Base-by-base conservation (phyloP, 2,888 invertebrate species). In the Villa cingulata region DNA sequence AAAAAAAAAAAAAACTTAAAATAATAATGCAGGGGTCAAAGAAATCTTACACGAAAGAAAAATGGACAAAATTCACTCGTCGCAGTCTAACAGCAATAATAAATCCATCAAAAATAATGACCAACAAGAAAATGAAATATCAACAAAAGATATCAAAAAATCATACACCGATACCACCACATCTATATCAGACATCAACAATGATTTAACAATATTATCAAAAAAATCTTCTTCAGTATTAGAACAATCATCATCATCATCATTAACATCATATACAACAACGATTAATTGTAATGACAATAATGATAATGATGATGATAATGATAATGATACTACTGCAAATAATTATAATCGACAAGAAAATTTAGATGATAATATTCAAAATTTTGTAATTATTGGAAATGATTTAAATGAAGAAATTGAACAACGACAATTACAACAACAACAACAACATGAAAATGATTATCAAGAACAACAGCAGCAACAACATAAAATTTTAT, bases 11-110 rank as follows among this genome's bases (percentile, higher is more conserved):
- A n/a, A n/a, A n/a, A n/a, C n/a, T n/a, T n/a, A n/a, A n/a, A n/a
- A n/a, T n/a, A n/a, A 17, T 20, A 39, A 17, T 42, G 41, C 32
- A 64, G 64, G 63, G 54, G 48, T 57, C 52, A 62, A 62, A 56
- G 58, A 60, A 54, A 52, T 59, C 55, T 37, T 59, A 62, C 55
- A 59, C 58, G 50, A 63, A 57, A 41, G 62, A 63, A 57, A 63
- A 61, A 46, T 54, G 66, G 58, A 66, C 61, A 46, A 62, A 56
- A 34, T 60, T 59, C 53, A 58, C 58, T n/a, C 56, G 55, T 5
- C 59, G 62, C 54, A 62, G 64, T 27, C 23, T 43, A 20, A 34
- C 46, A 37, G 39, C 46, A 16, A 36, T 52, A 23, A 50, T 50
- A 34, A 43, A 48, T 46, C 45, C 49, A 38, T 41, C 49, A 15